Conservation (phyloP, 2,113 vertebrate genomes). For the Podilymbus podiceps region DNA sequence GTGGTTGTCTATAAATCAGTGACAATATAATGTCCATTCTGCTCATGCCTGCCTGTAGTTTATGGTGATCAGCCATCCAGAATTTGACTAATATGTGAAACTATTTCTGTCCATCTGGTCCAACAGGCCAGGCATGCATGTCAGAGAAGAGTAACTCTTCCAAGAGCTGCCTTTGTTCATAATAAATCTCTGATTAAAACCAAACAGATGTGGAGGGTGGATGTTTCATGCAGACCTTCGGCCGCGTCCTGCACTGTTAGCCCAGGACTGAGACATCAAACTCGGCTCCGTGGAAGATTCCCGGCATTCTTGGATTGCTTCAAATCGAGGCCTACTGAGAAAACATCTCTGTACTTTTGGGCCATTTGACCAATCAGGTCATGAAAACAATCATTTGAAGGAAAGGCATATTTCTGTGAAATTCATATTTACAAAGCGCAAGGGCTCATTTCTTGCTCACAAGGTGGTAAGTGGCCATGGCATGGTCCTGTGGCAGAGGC, state of each 20-base stretch:
- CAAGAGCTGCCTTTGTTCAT: constrained; percentile 38
- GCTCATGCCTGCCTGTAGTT: not conserved
- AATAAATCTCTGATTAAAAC: constrained; percentile 6
- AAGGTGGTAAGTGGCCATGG: accelerated
- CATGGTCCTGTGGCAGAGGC: too few relatives aligned
- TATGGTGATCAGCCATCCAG: constrained; percentile 33
- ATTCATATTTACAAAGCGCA: not conserved
- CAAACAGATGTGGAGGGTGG: constrained; percentile 48
- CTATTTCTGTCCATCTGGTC: constrained; percentile 50
- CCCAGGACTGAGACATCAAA: accelerated
- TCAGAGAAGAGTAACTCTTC: not conserved
- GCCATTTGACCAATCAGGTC: not conserved
- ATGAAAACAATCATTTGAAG: not conserved
- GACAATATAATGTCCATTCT: not conserved
- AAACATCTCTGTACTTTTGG: not conserved
- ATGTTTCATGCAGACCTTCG: not conserved
- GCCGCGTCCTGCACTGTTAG: not conserved
- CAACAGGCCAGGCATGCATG: not conserved
- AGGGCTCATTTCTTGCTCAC: accelerated
- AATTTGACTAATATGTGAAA: constrained; percentile 27
- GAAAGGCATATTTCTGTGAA: not conserved
- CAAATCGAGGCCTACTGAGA: not conserved
- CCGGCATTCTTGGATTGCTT: constrained; percentile 8
- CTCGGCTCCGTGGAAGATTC: not conserved
- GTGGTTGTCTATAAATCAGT: constrained; percentile 7